Evolutionary conservation across 2,888 invertebrate genomes (phyloP).

Genomic region (Tigriopus californicus): DNA sequence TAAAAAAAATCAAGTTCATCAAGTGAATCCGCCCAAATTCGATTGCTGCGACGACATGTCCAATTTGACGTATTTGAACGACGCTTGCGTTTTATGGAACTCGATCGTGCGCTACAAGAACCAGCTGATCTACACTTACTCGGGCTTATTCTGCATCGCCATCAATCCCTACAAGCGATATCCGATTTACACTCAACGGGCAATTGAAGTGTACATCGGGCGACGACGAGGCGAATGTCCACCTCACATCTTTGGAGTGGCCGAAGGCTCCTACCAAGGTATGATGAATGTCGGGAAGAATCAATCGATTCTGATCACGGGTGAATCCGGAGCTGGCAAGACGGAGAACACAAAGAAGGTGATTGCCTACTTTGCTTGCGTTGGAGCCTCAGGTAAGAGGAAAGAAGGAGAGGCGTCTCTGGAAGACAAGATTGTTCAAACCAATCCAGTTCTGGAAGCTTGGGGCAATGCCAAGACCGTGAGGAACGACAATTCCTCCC

Average conservation of each 20-base stretch:
- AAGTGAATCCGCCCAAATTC: slow-evolving; percentile 36
- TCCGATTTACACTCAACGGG: slow-evolving; percentile 36
- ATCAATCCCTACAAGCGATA: slow-evolving; percentile 74
- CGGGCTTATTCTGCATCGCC: slow-evolving; percentile 99
- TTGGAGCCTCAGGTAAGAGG: slow-evolving; percentile 74
- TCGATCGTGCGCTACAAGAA: slow-evolving; percentile 78
- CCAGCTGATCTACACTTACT: slow-evolving; percentile 94
- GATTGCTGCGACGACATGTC: slow-evolving; percentile 19
- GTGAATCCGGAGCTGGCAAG: slow-evolving; percentile 86
- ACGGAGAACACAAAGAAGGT: slow-evolving; percentile 32
- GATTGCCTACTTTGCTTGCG: slow-evolving; percentile 36
- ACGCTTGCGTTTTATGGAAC: slow-evolving; percentile 84
- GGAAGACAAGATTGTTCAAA: slow-evolving; percentile 28
- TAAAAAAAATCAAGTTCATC: slow-evolving; percentile 66
- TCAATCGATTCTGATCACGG: slow-evolving; percentile 99
- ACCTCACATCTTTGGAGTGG: slow-evolving; percentile 38
- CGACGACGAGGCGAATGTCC: slow-evolving; percentile 30
- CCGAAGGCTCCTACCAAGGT: slow-evolving; percentile 35
- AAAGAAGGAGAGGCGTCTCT: slow-evolving; percentile 23
- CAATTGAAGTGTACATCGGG: slow-evolving; percentile 32
- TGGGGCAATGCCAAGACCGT: slow-evolving; percentile 99
- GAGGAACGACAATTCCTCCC: slow-evolving; percentile 99
- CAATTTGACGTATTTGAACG: slow-evolving; percentile 98
- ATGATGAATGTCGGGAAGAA: slow-evolving; percentile 72
- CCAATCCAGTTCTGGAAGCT: slow-evolving; percentile 96